Conservation (phyloP, 2,888 invertebrate species). For the Physocephala rufipes region DNA sequence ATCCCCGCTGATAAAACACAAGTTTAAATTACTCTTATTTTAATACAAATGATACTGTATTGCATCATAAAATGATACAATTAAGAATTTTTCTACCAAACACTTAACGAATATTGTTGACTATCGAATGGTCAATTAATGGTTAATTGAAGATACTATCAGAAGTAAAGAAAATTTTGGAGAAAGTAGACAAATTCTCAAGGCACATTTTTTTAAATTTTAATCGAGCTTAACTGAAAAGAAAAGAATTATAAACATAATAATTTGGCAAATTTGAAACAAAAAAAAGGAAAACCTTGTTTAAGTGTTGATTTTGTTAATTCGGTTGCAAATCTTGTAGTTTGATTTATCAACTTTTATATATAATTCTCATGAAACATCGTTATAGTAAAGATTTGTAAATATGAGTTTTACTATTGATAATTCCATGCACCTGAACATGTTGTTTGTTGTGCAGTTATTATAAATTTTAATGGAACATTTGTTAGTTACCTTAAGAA, state of each 20-base stretch:
- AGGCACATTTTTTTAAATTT: background rate
- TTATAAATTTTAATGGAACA: constrained; percentile 1
- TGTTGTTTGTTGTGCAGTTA: too few relatives aligned
- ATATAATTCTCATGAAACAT: background rate
- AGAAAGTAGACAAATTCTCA: too few relatives aligned
- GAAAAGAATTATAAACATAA: background rate
- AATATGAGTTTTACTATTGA: constrained; percentile 11
- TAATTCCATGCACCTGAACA: constrained; percentile 1
- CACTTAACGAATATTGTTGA: constrained; percentile 16
- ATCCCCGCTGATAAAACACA: constrained; percentile 22
- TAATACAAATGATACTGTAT: constrained; percentile 46
- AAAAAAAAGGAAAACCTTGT: too few relatives aligned
- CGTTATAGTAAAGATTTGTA: constrained; percentile 8
- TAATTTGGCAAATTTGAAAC: background rate
- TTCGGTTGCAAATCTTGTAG: background rate
- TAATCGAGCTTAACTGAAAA: background rate
- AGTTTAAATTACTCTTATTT: constrained; percentile 39
- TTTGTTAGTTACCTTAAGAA: background rate
- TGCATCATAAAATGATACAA: constrained; percentile 42
- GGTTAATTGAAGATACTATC: background rate
- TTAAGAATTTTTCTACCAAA: constrained; percentile 44
- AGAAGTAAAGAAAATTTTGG: background rate
- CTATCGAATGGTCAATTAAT: constrained; percentile 1
- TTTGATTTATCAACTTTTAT: background rate
- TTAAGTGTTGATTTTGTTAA: constrained; percentile 7